Evolutionary conservation across 2,888 invertebrate genomes (phyloP).

Genomic region (Gymnocheta viridis): DNA sequence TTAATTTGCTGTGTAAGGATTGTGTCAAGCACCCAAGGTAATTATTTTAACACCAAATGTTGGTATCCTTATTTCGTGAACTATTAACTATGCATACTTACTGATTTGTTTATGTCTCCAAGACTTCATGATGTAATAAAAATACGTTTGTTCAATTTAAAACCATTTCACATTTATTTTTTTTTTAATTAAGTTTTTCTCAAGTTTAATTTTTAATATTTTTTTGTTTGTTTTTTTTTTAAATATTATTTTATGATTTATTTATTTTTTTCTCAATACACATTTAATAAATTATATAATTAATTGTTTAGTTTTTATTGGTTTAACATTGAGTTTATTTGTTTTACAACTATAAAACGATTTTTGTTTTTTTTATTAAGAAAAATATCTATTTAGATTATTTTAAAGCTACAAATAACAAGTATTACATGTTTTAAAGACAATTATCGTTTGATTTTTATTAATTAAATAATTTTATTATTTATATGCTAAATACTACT

Average conservation of each 20-base stretch:
- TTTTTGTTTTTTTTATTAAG: neutral
- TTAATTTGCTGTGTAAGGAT: too few species aligned
- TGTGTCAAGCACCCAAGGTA: too few species aligned
- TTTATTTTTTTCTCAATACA: constrained; percentile 13
- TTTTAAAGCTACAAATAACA: constrained; percentile 55
- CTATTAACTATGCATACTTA: too few species aligned
- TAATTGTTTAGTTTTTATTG: constrained; percentile 15
- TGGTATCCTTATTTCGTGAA: too few species aligned
- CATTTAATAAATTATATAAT: constrained; percentile 44
- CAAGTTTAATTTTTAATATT: constrained; percentile 8
- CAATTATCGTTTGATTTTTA: constrained; percentile 17
- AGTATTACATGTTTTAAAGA: constrained; percentile 27
- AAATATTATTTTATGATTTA: neutral
- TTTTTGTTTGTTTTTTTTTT: neutral
- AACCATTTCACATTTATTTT: constrained; percentile 65
- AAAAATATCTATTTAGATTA: constrained; percentile 34
- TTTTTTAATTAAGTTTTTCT: constrained; percentile 15
- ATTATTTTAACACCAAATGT: too few species aligned
- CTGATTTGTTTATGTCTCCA: too few species aligned
- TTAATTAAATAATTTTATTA: neutral
- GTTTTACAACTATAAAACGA: constrained; percentile 33
- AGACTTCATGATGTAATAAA: neutral
- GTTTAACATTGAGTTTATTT: constrained; percentile 31
- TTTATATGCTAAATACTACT: constrained; percentile 12
- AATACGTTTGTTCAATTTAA: constrained; percentile 29